A percentile compares a stretch with the other conserved stretches of the same genome.
phyloP scores from a whole-genome alignment of 2,888 invertebrate genomes.

The Mythimna vitellina region DNA sequence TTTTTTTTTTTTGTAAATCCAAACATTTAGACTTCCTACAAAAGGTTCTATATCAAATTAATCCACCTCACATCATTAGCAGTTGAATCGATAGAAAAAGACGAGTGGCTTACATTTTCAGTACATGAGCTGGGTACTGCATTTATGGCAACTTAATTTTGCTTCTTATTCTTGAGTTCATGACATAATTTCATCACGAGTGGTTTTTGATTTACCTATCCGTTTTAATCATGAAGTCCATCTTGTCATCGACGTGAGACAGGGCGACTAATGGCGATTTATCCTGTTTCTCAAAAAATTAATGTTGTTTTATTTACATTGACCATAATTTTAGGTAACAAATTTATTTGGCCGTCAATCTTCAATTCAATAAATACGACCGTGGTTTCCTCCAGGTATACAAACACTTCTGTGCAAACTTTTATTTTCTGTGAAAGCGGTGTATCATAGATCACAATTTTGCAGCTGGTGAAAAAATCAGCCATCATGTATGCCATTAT shows the following conservation, averaged over 20 bases:
- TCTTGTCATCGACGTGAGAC: neutral
- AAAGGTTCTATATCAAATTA: neutral
- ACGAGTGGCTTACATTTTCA: neutral
- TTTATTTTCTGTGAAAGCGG: neutral
- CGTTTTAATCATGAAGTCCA: neutral
- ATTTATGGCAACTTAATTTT: neutral
- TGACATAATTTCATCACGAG: neutral
- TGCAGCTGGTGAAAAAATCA: neutral
- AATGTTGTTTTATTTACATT: neutral
- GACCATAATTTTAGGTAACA: neutral
- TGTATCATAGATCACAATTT: neutral
- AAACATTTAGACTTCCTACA: neutral
- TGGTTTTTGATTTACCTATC: neutral
- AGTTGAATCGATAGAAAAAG: neutral
- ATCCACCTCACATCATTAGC: neutral
- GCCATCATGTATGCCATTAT: rapidly evolving
- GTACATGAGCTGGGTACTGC: neutral
- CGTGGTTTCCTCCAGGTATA: too few species aligned
- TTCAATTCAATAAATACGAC: neutral
- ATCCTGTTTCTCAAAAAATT: neutral
- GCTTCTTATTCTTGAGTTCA: neutral
- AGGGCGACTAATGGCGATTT: neutral
- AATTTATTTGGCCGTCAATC: neutral
- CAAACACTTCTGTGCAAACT: neutral
- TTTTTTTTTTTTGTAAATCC: too few species aligned